These are phyloP conservation scores for Aleiodes alternator DNA, from an alignment of 2,888 invertebrate genomes.

Conservation along the genomic window DNA sequence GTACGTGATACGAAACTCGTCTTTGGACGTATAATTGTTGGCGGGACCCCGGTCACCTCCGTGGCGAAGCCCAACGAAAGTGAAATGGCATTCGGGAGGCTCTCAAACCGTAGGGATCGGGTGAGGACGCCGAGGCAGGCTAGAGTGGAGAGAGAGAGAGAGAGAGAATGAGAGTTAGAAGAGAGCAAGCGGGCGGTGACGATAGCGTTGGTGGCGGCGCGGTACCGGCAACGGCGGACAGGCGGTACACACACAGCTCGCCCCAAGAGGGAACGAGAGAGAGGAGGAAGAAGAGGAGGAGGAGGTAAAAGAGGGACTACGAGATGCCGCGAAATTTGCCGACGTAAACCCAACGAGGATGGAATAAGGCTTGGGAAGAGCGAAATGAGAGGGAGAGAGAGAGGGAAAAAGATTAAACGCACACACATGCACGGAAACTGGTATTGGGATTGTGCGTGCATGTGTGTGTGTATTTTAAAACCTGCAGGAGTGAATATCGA, in stretches of 20 bases:
- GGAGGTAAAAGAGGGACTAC: constrained; percentile 56
- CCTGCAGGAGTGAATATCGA: constrained; percentile 28
- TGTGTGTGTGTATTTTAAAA: neutral
- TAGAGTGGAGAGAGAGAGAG: constrained; percentile 48
- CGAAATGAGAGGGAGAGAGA: constrained; percentile 1
- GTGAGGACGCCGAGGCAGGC: constrained; percentile 47
- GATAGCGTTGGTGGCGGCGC: constrained; percentile 38
- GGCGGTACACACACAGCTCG: constrained; percentile 48
- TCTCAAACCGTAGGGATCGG: constrained; percentile 48
- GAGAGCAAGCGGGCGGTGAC: constrained; percentile 14
- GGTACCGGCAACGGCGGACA: constrained; percentile 48
- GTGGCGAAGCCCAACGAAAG: constrained; percentile 75
- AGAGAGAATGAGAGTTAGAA: constrained; percentile 32
- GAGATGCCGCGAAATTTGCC: constrained; percentile 67
- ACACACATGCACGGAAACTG: neutral
- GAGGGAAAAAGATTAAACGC: constrained; percentile 10
- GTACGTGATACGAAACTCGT: constrained; percentile 42
- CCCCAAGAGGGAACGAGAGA: constrained; percentile 35
- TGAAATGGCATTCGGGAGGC: constrained; percentile 74
- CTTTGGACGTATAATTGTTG: constrained; percentile 55
- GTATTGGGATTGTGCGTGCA: constrained; percentile 32
- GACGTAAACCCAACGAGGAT: constrained; percentile 67
- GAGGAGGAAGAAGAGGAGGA: constrained; percentile 44
- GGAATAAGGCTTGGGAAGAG: constrained; percentile 48
- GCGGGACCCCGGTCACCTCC: constrained; percentile 65